phyloP scores from a whole-genome alignment of 2,113 vertebrate species.

The Coregonus clupeaformis region DNA sequence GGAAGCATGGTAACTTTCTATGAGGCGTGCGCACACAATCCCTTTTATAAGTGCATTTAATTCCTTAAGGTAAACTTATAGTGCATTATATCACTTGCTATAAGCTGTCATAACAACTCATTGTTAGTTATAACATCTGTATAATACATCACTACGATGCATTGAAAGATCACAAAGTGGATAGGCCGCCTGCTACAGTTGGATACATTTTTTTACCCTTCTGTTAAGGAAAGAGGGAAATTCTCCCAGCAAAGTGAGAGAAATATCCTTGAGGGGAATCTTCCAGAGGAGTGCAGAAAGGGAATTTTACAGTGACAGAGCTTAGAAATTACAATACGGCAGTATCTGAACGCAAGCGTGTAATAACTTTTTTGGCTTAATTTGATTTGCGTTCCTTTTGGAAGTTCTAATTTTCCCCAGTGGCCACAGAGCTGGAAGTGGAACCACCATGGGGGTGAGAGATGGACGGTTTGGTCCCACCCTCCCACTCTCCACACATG shows the following conservation, averaged over 20 bases:
- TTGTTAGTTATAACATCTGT: too few relatives aligned
- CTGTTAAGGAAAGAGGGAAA: conserved; percentile 18
- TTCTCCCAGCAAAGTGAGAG: conserved; percentile 14
- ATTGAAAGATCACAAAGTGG: not conserved
- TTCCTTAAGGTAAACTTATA: too few relatives aligned
- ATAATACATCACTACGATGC: too few relatives aligned
- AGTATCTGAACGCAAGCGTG: conserved; percentile 39
- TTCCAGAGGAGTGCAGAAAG: conserved; percentile 25
- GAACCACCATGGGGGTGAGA: not conserved
- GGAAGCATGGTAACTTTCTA: not conserved
- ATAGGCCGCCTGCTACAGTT: conserved; percentile 11
- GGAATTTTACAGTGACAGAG: conserved; percentile 45
- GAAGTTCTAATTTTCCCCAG: conserved; percentile 39
- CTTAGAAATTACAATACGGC: conserved; percentile 42
- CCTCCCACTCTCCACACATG: too few relatives aligned
- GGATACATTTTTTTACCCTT: not conserved
- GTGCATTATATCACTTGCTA: too few relatives aligned
- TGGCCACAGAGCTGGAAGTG: not conserved
- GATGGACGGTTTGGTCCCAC: not conserved
- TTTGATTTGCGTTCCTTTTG: conserved; percentile 59
- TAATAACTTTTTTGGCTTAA: conserved; percentile 52
- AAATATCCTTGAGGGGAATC: conserved; percentile 17
- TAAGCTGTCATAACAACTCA: too few relatives aligned
- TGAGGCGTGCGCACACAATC: too few relatives aligned
- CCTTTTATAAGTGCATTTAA: too few relatives aligned